These are phyloP conservation scores for Oncorhynchus nerka DNA, from an alignment of 2,113 vertebrate genomes.

Conservation along the genomic window DNA sequence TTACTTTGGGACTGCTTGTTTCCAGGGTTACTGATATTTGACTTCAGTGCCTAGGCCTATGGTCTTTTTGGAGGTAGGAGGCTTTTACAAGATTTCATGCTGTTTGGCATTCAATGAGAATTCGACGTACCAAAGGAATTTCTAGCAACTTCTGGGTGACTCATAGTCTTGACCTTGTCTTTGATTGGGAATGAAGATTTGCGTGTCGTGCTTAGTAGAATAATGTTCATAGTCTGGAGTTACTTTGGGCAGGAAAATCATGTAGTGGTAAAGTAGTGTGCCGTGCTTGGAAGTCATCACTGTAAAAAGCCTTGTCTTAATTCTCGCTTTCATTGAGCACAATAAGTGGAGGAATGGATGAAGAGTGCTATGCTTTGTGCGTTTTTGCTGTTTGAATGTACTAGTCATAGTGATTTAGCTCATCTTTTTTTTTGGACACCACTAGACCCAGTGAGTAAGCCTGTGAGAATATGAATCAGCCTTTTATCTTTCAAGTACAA, in stretches of 20 bases:
- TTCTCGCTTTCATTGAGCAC: no score
- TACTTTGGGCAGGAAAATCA: no score
- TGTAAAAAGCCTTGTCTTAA: no score
- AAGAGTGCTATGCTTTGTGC: no score
- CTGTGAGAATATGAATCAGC: background rate
- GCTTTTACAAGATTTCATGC: constrained; percentile 50
- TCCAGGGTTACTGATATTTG: background rate
- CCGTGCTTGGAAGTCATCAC: no score
- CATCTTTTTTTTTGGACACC: no score
- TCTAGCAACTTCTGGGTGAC: constrained; percentile 20
- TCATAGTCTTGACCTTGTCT: constrained; percentile 17
- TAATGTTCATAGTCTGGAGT: no score
- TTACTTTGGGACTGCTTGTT: background rate
- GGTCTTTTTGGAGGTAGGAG: constrained; percentile 46
- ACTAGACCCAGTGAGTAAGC: background rate
- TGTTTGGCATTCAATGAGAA: constrained; percentile 9
- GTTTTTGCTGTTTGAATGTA: no score
- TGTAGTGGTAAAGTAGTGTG: no score
- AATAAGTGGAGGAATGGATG: no score
- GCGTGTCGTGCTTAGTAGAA: background rate
- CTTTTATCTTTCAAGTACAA: background rate
- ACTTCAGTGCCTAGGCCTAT: no score
- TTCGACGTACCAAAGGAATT: constrained; percentile 13
- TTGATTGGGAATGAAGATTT: constrained; percentile 5
- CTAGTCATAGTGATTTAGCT: no score